Percentiles rank a stretch among this genome's conserved stretches.
Conservation (phyloP, 2,888 invertebrate genomes). For the Phaonia tiefii region DNA sequence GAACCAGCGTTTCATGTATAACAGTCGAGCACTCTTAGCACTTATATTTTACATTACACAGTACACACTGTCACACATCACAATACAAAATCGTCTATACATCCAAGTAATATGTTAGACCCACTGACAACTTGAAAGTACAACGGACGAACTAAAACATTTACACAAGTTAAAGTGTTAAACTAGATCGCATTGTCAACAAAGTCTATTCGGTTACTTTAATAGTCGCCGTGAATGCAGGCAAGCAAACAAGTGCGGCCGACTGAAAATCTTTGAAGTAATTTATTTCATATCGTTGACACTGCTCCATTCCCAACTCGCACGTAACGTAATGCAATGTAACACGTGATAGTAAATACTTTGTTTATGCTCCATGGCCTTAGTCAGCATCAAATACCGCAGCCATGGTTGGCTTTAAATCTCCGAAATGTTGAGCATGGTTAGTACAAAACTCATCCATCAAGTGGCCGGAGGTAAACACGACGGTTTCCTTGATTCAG, state of each 20-base stretch:
- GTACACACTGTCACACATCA: too few species aligned
- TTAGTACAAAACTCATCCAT: not conserved
- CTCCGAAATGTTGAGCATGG: too few species aligned
- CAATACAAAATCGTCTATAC: too few species aligned
- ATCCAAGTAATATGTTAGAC: slow-evolving; percentile 4
- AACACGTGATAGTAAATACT: slow-evolving; percentile 11
- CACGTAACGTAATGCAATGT: not conserved
- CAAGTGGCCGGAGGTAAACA: not conserved
- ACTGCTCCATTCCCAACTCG: slow-evolving; percentile 10
- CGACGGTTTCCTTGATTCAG: slow-evolving; percentile 25
- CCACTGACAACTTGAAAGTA: slow-evolving; percentile 1
- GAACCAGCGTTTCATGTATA: too few species aligned
- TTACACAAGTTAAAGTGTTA: too few species aligned
- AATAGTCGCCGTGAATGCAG: not conserved
- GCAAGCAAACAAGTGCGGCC: not conserved
- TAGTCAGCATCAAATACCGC: not conserved
- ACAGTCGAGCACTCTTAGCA: too few species aligned
- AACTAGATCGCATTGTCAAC: not conserved
- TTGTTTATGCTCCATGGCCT: not conserved
- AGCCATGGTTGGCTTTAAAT: too few species aligned
- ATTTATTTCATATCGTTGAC: not conserved
- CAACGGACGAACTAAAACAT: too few species aligned
- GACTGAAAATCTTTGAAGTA: not conserved
- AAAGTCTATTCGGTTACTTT: not conserved
- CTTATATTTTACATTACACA: too few species aligned